Evolutionary conservation across 2,888 invertebrate genomes (phyloP).

Genomic region (Oxyscelio sp.): DNA sequence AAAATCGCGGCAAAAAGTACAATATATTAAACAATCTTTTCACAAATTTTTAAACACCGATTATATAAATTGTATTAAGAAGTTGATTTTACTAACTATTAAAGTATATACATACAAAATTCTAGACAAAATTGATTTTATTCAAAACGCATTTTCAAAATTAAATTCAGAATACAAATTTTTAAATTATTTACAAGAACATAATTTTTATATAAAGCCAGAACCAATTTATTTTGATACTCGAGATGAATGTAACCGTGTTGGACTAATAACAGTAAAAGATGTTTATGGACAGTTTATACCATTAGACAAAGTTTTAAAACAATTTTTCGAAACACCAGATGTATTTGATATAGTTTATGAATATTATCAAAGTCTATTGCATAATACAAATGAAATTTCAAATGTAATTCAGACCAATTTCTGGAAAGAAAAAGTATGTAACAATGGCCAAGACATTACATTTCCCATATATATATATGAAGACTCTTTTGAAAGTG

Average conservation of each 20-base stretch:
- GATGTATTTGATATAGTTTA: not conserved
- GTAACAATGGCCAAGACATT: not conserved
- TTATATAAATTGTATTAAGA: not conserved
- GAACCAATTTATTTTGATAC: not conserved
- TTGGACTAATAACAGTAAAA: not conserved
- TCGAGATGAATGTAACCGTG: not conserved
- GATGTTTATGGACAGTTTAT: not conserved
- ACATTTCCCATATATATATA: slow-evolving; percentile 27
- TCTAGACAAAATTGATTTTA: not conserved
- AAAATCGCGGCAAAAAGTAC: too few species aligned
- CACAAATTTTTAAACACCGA: not conserved
- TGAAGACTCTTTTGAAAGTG: slow-evolving; percentile 36
- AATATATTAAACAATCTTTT: not conserved
- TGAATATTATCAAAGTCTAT: slow-evolving; percentile 14
- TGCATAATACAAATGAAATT: not conserved
- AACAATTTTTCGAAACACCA: slow-evolving; percentile 2
- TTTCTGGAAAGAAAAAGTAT: slow-evolving; percentile 15
- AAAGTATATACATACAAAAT: not conserved
- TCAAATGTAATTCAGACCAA: slow-evolving; percentile 19
- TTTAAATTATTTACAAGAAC: not conserved
- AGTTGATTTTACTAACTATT: not conserved
- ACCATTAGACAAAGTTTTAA: not conserved
- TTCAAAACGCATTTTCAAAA: not conserved
- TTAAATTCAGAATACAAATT: not conserved
- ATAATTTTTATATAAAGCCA: not conserved